These are phyloP conservation scores for Falco biarmicus DNA, from an alignment of 2,797 vertebrate genomes.

Conservation along the genomic window DNA sequence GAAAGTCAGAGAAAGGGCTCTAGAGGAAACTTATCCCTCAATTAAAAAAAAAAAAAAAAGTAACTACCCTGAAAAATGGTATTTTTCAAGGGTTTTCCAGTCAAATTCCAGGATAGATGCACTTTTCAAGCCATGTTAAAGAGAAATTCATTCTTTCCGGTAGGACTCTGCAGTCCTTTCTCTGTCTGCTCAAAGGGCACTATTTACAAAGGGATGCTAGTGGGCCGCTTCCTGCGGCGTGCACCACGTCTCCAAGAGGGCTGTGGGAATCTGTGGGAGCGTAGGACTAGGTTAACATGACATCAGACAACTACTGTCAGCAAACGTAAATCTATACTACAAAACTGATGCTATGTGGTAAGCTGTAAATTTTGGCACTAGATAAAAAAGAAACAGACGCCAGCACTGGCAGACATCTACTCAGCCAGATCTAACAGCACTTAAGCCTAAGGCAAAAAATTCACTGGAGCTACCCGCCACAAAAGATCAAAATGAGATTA, in stretches of 20 bases:
- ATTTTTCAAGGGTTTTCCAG: not conserved
- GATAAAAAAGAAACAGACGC: slow-evolving; percentile 34
- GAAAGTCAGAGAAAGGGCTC: not conserved
- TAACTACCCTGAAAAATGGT: not conserved
- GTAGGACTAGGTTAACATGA: not conserved
- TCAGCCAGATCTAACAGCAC: slow-evolving; percentile 47
- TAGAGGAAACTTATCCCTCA: not conserved
- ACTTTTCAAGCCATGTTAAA: not conserved
- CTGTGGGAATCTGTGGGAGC: slow-evolving; percentile 48
- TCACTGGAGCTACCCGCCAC: slow-evolving; percentile 17
- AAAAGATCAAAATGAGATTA: slow-evolving; percentile 62
- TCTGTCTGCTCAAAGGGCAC: not conserved
- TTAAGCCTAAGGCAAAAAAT: slow-evolving; percentile 51
- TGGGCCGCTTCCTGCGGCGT: not conserved
- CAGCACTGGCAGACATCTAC: slow-evolving; percentile 42
- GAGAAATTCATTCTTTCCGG: not conserved
- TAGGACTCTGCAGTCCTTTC: not conserved
- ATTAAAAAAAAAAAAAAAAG: not conserved
- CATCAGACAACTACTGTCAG: not conserved
- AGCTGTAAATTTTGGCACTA: slow-evolving; percentile 24
- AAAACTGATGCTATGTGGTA: not conserved
- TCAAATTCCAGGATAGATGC: not conserved
- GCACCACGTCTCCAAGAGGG: not conserved
- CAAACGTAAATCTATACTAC: slow-evolving; percentile 23
- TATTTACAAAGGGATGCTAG: not conserved